A percentile compares a stretch with the other conserved stretches of the same genome.
These are phyloP conservation scores for Tromatobia lineatoria DNA, from an alignment of 2,888 invertebrate species.

Conservation along the genomic window DNA sequence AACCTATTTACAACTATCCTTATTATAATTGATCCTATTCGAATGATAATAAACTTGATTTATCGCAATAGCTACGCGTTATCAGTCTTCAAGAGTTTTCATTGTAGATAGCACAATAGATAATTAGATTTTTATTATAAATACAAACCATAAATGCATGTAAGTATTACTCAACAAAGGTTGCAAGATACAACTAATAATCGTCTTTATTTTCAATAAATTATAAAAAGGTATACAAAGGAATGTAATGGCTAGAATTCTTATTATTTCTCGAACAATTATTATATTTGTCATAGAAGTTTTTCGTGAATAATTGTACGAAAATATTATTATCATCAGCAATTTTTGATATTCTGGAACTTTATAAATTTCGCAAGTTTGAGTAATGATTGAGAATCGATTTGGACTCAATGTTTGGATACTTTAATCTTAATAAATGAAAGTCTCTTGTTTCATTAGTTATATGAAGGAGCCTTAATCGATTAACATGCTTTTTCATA, in stretches of 20 bases:
- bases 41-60: conserved; percentile 82
- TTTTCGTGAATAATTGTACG: no score
- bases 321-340: no score
- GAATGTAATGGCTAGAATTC: neutral
- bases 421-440: no score
- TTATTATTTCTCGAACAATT: neutral
- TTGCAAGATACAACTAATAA: neutral
- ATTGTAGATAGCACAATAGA: neutral
- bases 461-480: no score
- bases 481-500: no score
- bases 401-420: no score
- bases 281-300: no score
- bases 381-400: no score
- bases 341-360: no score
- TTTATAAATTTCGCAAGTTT: no score
- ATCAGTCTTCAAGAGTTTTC: neutral
- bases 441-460: no score
- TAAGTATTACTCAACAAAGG: neutral
- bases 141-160: neutral
- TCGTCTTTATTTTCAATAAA: neutral
- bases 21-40: conserved; percentile 75
- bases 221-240: no score
- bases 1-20: conserved; percentile 81
- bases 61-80: conserved; percentile 72
- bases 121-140: neutral